Conservation (phyloP, 2,113 vertebrate species). For the Sturnira hondurensis region DNA sequence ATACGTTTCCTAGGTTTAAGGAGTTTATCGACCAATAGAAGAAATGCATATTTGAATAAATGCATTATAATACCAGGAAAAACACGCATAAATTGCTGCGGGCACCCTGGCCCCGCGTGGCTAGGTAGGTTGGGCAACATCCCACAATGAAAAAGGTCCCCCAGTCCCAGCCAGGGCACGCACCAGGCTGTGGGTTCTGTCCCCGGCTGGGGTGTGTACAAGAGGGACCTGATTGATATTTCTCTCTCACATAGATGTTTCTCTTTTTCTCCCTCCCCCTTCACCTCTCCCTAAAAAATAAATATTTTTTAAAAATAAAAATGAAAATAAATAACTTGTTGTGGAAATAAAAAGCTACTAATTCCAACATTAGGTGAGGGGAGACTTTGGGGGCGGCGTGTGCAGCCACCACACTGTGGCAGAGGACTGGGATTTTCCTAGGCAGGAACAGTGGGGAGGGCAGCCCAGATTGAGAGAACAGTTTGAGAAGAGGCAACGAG, state of each 20-base stretch:
- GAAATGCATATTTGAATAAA: background rate
- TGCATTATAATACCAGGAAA: background rate
- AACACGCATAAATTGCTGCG: background rate
- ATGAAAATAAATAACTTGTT: background rate
- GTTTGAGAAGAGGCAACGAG: slow-evolving; percentile 52
- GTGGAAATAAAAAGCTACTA: background rate
- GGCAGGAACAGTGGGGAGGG: background rate
- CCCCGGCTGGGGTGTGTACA: too few relatives aligned
- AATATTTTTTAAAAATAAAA: too few relatives aligned
- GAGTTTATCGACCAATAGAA: background rate
- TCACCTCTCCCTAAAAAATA: too few relatives aligned
- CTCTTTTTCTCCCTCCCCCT: too few relatives aligned
- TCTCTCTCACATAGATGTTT: too few relatives aligned
- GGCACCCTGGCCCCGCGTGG: background rate
- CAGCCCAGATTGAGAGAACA: slow-evolving; percentile 51
- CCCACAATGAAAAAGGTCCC: too few relatives aligned
- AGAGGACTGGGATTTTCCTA: background rate
- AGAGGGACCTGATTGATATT: too few relatives aligned
- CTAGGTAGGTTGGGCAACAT: too few relatives aligned
- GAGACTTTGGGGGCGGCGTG: background rate
- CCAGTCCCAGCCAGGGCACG: too few relatives aligned
- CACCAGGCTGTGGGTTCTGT: too few relatives aligned
- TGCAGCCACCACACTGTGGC: background rate
- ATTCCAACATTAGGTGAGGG: background rate
- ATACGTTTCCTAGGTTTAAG: background rate